phyloP scores from a whole-genome alignment of 2,888 invertebrate genomes.

The Acrobasis repandana region DNA sequence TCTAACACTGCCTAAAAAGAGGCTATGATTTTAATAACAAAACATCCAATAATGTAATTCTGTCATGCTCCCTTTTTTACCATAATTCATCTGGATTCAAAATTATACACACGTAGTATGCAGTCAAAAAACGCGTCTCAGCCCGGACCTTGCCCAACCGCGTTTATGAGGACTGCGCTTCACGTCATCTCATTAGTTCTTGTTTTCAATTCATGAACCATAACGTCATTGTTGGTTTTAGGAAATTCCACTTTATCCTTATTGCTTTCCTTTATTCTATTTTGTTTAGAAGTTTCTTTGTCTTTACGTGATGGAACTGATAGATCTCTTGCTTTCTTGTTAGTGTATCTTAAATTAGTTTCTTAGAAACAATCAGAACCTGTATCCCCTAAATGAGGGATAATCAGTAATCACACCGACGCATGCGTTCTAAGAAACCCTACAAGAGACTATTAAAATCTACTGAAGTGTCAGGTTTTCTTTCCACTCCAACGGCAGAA shows the following conservation, averaged over 20 bases:
- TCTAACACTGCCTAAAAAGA: slow-evolving; percentile 15
- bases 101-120: slow-evolving; percentile 35
- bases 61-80: slow-evolving; percentile 27
- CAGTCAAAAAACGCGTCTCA: slow-evolving; percentile 27
- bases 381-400: slow-evolving; percentile 46
- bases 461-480: slow-evolving; percentile 62
- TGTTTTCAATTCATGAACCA: slow-evolving; percentile 21
- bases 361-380: slow-evolving; percentile 36
- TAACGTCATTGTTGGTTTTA: slow-evolving; percentile 5
- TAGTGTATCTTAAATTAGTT: slow-evolving; percentile 24
- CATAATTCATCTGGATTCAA: slow-evolving; percentile 34
- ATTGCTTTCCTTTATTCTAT: background rate
- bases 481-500: slow-evolving; percentile 49
- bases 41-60: slow-evolving; percentile 30
- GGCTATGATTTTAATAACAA: slow-evolving; percentile 31
- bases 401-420: slow-evolving; percentile 53
- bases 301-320: background rate
- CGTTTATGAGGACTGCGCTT: slow-evolving; percentile 15
- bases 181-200: slow-evolving; percentile 21
- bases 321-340: background rate
- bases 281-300: background rate
- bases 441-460: slow-evolving; percentile 60
- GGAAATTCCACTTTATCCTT: background rate
- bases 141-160: slow-evolving; percentile 32
- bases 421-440: slow-evolving; percentile 64